Evolutionary conservation across 2,888 invertebrate genomes (phyloP), one percentile per base, ranked within the genome.

Genomic region (Lymantria monacha): DNA sequence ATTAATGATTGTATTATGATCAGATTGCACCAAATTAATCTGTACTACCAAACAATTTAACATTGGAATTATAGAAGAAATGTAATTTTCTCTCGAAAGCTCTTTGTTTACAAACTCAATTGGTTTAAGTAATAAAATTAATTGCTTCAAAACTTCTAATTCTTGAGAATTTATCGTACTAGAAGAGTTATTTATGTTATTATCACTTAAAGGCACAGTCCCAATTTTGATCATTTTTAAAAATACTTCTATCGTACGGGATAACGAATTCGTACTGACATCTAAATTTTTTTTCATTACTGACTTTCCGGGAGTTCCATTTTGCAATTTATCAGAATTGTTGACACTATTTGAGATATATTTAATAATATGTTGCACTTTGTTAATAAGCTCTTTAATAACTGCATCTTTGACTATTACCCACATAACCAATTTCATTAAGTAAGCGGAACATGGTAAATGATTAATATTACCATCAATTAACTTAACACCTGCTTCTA

Each of bases 281-380:
- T 46, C 46, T 38, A 46, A 36, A 46, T 36, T 46, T 10, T 36
- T 33, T 36, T 36, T 46, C 38, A 36, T 46, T 46, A 36, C 37
- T 37, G 9, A n/a, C 9, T 3, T n/a, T 37, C 11, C 37, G 9
- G 9, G 9, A 37, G 11, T 11, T 11, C 37, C 37, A n/a, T 9
- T n/a, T 9, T n/a, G 37, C 37, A 37, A 37, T n/a, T 37, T n/a
- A 10, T 37, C 37, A 22, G 36, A 36, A 14, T 33, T 36, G 37
- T 46, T 46, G 11, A 46, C 46, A 38, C 46, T 46, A 22, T 36
- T 33, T 46, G 33, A 36, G 15, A 46, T 36, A 37, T 36, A 37
- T 36, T 46, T 46, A 11, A 46, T 22, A 36, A 46, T 46, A 36
- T 46, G 8, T 36, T 37, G 46, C 33, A 46, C 46, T 46, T 46